These are phyloP conservation scores for Cosmia pyralina DNA, from an alignment of 2,888 invertebrate species.

Conservation along the genomic window DNA sequence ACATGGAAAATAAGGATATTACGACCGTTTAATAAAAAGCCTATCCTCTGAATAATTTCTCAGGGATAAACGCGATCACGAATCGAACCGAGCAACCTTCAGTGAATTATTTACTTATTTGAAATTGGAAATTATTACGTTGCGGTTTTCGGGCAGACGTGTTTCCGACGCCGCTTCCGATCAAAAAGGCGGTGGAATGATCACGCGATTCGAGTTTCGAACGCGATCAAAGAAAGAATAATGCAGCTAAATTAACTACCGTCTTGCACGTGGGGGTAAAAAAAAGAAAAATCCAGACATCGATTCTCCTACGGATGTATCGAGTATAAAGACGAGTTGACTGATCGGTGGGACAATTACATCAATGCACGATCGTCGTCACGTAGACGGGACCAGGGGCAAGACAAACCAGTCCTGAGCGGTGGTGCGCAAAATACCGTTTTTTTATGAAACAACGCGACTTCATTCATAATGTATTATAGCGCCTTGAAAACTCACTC, in stretches of 20 bases:
- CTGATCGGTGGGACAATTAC: conserved; percentile 83
- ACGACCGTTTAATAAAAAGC: conserved; percentile 71
- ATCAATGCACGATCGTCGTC: conserved; percentile 82
- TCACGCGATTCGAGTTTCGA: conserved; percentile 84
- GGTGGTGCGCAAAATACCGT: conserved; percentile 82
- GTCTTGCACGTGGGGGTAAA: conserved; percentile 67
- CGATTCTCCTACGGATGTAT: conserved; percentile 78
- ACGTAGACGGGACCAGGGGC: conserved; percentile 80
- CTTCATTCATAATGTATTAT: conserved; percentile 90
- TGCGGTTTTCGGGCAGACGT: conserved; percentile 88
- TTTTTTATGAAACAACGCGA: conserved; percentile 84
- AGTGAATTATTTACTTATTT: conserved; percentile 84
- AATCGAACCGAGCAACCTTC: conserved; percentile 78
- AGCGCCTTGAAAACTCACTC: conserved; percentile 80
- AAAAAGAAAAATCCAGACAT: conserved; percentile 71
- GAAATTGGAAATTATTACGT: conserved; percentile 87
- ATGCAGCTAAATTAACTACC: conserved; percentile 68
- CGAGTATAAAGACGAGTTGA: conserved; percentile 75
- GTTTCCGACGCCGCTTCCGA: conserved; percentile 88
- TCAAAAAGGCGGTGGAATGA: conserved; percentile 76
- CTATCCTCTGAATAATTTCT: conserved; percentile 76
- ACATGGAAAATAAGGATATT: conserved; percentile 71
- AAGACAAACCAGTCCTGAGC: conserved; percentile 81
- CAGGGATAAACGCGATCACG: conserved; percentile 73
- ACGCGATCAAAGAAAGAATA: conserved; percentile 67